phyloP scores from a whole-genome alignment of 2,113 vertebrate species.

The Proterorhinus semilunaris region DNA sequence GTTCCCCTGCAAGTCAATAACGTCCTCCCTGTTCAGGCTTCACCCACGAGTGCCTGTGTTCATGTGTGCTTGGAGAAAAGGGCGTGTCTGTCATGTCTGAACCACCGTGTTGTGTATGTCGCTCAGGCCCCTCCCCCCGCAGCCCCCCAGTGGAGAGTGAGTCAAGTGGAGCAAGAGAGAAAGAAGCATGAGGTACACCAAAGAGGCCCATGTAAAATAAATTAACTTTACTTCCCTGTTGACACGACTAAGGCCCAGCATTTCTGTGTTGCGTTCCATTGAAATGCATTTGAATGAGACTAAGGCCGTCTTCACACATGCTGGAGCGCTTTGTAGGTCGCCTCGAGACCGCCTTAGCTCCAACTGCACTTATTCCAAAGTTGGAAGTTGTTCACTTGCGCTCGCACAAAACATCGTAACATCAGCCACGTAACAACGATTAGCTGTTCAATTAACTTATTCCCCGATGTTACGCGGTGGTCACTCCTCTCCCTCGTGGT shows the following conservation, averaged over 20 bases:
- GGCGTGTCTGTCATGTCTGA: slow-evolving; percentile 68
- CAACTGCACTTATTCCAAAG: no score
- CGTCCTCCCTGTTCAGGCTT: slow-evolving; percentile 9
- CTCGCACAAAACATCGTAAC: no score
- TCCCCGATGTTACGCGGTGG: no score
- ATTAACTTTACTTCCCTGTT: not conserved
- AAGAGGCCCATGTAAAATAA: slow-evolving; percentile 46
- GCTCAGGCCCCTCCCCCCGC: slow-evolving; percentile 81
- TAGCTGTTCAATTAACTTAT: no score
- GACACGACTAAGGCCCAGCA: slow-evolving; percentile 15
- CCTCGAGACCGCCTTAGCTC: no score
- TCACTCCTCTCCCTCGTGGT: no score
- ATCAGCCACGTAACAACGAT: no score
- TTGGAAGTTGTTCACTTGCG: no score
- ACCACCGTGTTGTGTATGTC: slow-evolving; percentile 81
- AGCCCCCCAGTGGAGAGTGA: slow-evolving; percentile 82
- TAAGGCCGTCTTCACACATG: no score
- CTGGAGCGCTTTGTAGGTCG: no score
- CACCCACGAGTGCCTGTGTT: slow-evolving; percentile 21
- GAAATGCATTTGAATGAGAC: slow-evolving; percentile 19
- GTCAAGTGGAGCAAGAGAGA: slow-evolving; percentile 85
- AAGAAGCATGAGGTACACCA: slow-evolving; percentile 87
- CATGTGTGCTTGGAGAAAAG: slow-evolving; percentile 32
- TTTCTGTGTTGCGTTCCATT: slow-evolving; percentile 9
- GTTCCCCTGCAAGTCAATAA: not conserved